These are phyloP conservation scores for Omphaloscelis lunosa DNA, from an alignment of 2,888 invertebrate species.

Conservation along the genomic window DNA sequence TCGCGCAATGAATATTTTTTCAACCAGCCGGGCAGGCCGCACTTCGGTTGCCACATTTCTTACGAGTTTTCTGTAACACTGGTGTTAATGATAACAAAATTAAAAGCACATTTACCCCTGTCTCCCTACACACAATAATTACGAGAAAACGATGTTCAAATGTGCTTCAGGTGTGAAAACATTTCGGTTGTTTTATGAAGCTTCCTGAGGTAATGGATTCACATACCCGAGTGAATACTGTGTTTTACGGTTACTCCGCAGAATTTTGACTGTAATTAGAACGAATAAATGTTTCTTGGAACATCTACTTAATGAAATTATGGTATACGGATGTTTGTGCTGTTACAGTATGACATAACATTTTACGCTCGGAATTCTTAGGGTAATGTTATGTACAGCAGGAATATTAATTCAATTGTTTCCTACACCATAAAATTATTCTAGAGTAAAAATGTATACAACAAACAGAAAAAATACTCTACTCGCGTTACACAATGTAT, in stretches of 20 bases:
- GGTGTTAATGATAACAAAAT: slow-evolving; percentile 66
- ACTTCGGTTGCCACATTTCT: slow-evolving; percentile 58
- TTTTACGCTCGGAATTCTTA: slow-evolving; percentile 16
- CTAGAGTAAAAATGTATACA: neutral
- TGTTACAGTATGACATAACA: slow-evolving; percentile 28
- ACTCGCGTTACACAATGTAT: neutral
- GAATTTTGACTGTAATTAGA: slow-evolving; percentile 61
- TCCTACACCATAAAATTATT: neutral
- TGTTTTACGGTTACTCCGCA: slow-evolving; percentile 50
- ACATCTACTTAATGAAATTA: slow-evolving; percentile 47
- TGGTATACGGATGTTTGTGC: slow-evolving; percentile 20
- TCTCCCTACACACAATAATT: slow-evolving; percentile 64
- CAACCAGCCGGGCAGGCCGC: slow-evolving; percentile 21
- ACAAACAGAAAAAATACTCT: neutral
- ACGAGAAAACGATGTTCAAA: slow-evolving; percentile 67
- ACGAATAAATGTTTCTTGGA: slow-evolving; percentile 46
- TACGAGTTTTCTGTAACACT: slow-evolving; percentile 50
- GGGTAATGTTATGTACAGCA: slow-evolving; percentile 6
- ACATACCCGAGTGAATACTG: slow-evolving; percentile 51
- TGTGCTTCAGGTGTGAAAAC: slow-evolving; percentile 71
- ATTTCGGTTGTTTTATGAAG: slow-evolving; percentile 69
- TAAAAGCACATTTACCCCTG: slow-evolving; percentile 67
- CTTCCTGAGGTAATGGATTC: slow-evolving; percentile 63
- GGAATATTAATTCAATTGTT: slow-evolving; percentile 6
- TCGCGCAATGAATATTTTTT: slow-evolving; percentile 53